A percentile compares a stretch with the other conserved stretches of the same genome.
Conservation (phyloP, 2,113 vertebrate genomes). For the Scortum barcoo region DNA sequence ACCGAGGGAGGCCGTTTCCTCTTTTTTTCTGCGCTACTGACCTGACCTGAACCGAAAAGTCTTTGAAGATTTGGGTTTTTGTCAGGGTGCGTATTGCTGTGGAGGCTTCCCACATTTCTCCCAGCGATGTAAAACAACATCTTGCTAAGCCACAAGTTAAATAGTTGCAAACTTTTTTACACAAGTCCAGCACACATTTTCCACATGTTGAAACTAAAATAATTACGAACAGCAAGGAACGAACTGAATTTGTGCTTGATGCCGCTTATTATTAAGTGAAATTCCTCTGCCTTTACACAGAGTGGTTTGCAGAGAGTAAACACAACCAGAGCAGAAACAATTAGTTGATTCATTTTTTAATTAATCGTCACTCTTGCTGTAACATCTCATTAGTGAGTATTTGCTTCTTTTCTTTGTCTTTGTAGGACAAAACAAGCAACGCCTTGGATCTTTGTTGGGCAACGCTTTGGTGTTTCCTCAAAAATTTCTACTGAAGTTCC, state of each 20-base stretch:
- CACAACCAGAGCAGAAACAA: background rate
- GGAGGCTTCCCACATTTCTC: background rate
- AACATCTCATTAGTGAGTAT: background rate
- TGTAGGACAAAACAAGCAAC: background rate
- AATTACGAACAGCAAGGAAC: background rate
- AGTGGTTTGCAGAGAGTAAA: background rate
- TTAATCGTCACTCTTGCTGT: background rate
- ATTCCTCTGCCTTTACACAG: background rate
- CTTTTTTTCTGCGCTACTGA: conserved; percentile 52
- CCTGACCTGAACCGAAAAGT: conserved; percentile 38
- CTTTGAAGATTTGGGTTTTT: conserved; percentile 42
- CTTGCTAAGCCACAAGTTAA: background rate
- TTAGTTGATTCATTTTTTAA: background rate
- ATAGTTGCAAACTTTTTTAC: background rate
- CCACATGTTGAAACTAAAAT: background rate
- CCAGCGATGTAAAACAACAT: conserved; percentile 22
- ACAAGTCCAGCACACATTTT: background rate
- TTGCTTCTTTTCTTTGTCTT: background rate
- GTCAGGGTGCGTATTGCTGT: conserved; percentile 17
- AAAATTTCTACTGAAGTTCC: background rate
- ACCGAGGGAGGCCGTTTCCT: conserved; percentile 37
- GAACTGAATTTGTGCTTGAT: background rate
- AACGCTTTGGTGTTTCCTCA: background rate
- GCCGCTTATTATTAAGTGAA: background rate
- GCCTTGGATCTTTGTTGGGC: background rate